Evolutionary conservation across 2,888 invertebrate species (phyloP), one percentile per base, ranked within the genome.

Genomic region (Platerodrilus igneus): DNA sequence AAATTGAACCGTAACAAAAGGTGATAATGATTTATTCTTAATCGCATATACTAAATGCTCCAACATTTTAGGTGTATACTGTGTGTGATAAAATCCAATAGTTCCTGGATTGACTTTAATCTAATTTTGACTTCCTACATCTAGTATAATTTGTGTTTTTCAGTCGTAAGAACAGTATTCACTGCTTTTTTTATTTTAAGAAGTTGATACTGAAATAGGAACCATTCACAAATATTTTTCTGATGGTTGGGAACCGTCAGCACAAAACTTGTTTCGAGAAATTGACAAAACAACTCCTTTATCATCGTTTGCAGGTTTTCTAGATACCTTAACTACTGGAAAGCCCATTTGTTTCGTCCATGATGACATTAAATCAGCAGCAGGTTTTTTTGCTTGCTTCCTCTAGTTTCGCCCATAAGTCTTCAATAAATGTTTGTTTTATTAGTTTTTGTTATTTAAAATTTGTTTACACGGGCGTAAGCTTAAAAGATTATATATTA

Each of bases 331-430:
- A 7, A 89, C 80, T 32, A 94, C 81, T 1, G 96, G 95, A 63
- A 89, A 96, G 22, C 96, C 95, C 79, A 58, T 59, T 41, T 59
- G 58, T 62, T 89, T 87, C 1, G 95, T 96, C 97, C 97, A 99
- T 11, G 90, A 88, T 4, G 87, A 86, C 96, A 99, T 97, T 5
- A 99, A 85, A 28, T 79, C 79, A 1, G 81, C 83, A 1, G 99
- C 86, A 3, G 93, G 90, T 65, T 94, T 91, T 9, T 83, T n/a
- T 81, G 50, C 91, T 90, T 1, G 88, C 86, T 61, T 87, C 85
- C 58, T 86, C 87, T 47, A 96, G 72, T 0, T 91, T 86, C 1
- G 78, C 76, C 95, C 96, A 96, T 53, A 96, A 73, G 66, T 96
- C 93, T 64, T 87, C 88, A 1, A 95, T 95, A 56, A 82, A 81